phyloP scores from a whole-genome alignment of 1,140 invertebrate genomes.

The Hylaeus volcanicus region DNA sequence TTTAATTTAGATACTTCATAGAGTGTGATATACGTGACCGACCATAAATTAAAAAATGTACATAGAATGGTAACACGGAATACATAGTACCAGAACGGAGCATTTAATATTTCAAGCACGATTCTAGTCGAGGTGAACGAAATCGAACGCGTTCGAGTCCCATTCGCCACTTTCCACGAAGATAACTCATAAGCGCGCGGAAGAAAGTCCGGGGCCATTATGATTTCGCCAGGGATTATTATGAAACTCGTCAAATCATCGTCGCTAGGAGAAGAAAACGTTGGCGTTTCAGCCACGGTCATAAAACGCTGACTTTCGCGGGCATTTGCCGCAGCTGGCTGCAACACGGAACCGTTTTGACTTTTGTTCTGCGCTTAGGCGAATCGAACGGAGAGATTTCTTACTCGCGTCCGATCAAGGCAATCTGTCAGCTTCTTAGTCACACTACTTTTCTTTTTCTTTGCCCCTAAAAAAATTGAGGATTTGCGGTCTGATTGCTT shows the following conservation, averaged over 20 bases:
- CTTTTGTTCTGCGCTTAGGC: background rate
- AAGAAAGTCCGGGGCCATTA: background rate
- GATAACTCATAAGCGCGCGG: background rate
- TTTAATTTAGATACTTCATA: too few species aligned
- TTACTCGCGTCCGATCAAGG: background rate
- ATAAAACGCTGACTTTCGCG: slow-evolving; percentile 58
- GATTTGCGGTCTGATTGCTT: too few species aligned
- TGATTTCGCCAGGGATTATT: slow-evolving; percentile 21
- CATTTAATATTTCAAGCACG: too few species aligned
- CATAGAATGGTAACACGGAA: too few species aligned
- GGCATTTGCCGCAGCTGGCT: slow-evolving; percentile 33
- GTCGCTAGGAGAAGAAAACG: slow-evolving; percentile 36
- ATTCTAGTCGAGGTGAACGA: background rate
- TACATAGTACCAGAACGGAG: too few species aligned
- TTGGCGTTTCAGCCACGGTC: slow-evolving; percentile 32
- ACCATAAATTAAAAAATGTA: too few species aligned
- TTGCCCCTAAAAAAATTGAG: background rate
- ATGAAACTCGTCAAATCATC: slow-evolving; percentile 25
- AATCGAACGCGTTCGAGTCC: background rate
- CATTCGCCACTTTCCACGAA: slow-evolving; percentile 8
- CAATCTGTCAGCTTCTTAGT: background rate
- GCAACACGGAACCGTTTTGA: slow-evolving; percentile 15
- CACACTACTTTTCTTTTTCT: background rate
- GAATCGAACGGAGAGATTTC: background rate
- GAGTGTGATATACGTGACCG: too few species aligned